phyloP scores from a whole-genome alignment of 2,888 invertebrate genomes.

The Hartigia nigra region DNA sequence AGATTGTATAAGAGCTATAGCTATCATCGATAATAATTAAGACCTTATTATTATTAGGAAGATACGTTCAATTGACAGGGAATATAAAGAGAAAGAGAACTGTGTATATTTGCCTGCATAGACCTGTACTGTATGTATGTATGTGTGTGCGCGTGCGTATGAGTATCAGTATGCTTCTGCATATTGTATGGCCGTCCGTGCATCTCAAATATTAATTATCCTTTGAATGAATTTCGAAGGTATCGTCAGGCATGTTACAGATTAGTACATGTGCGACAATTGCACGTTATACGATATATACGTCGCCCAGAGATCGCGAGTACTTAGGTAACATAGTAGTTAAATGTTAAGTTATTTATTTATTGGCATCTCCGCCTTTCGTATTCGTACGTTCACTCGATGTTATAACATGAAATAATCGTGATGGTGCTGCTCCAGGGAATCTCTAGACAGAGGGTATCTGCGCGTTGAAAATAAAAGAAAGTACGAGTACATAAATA shows the following conservation, averaged over 20 bases:
- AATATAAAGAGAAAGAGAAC: not conserved
- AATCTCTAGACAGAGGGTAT: not conserved
- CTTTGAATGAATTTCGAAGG: not conserved
- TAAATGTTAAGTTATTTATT: conserved; percentile 8
- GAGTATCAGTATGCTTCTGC: not conserved
- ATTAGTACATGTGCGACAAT: not conserved
- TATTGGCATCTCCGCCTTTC: not conserved
- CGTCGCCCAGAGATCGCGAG: not conserved
- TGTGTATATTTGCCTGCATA: not conserved
- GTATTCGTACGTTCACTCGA: not conserved
- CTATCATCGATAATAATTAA: not conserved
- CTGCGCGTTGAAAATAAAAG: not conserved
- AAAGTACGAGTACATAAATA: not conserved
- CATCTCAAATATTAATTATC: not conserved
- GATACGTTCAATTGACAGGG: not conserved
- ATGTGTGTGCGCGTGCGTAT: not conserved
- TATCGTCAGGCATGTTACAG: not conserved
- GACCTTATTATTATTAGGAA: not conserved
- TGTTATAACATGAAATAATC: not conserved
- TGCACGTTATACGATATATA: not conserved
- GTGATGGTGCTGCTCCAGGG: not conserved
- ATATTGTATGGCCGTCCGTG: not conserved
- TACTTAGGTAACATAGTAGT: conserved; percentile 4
- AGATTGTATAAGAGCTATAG: not conserved
- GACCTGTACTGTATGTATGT: not conserved